These are phyloP conservation scores for Idris sp. DNA, from an alignment of 1,140 invertebrate genomes.

Conservation along the genomic window DNA sequence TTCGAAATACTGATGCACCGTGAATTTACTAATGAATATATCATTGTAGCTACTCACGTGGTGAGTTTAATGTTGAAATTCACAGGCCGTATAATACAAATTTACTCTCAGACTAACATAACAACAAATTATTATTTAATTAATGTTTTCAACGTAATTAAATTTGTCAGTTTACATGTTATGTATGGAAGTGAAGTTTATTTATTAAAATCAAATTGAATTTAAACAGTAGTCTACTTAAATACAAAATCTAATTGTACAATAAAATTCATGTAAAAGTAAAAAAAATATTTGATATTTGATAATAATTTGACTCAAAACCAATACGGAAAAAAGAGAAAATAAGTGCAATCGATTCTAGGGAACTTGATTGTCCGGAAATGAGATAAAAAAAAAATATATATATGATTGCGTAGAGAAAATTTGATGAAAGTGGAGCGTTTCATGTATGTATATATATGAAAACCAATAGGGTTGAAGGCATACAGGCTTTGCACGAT, in stretches of 20 bases:
- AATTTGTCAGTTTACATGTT: slow-evolving; percentile 4
- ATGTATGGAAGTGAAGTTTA: too few species aligned
- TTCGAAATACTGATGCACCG: slow-evolving; percentile 22
- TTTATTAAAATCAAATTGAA: slow-evolving; percentile 1
- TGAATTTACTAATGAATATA: slow-evolving; percentile 17
- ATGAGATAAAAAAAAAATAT: slow-evolving; percentile 30
- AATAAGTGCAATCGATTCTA: slow-evolving; percentile 9
- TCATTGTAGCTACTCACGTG: slow-evolving; percentile 1
- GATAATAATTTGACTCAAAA: too few species aligned
- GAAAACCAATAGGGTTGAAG: slow-evolving; percentile 5
- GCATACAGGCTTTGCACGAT: slow-evolving; percentile 30
- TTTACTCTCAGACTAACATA: slow-evolving; percentile 22
- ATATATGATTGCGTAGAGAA: slow-evolving; percentile 14
- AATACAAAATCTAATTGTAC: not conserved
- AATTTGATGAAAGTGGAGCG: slow-evolving; percentile 25
- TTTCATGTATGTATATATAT: too few species aligned
- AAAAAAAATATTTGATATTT: too few species aligned
- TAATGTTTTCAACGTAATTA: slow-evolving; percentile 26
- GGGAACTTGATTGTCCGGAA: slow-evolving; percentile 22
- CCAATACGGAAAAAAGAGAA: not conserved
- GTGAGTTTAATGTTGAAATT: slow-evolving; percentile 33
- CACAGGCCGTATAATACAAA: slow-evolving; percentile 24
- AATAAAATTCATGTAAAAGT: too few species aligned
- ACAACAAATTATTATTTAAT: slow-evolving; percentile 36
- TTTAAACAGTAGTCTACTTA: too few species aligned